Evolutionary conservation across 2,113 vertebrate species (phyloP).

Genomic region (Dromiciops gliroides): DNA sequence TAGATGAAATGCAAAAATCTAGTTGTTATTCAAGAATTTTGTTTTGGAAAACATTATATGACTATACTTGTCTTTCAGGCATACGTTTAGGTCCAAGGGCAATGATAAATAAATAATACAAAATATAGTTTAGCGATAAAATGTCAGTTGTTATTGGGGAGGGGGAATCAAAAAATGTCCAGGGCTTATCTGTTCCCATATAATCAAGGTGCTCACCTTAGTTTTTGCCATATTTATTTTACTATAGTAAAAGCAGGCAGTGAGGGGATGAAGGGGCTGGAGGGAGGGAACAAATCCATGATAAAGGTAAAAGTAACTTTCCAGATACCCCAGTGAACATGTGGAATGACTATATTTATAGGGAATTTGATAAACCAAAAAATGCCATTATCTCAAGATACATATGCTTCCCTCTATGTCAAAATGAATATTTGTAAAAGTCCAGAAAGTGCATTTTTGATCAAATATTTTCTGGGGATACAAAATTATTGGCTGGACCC

Average conservation of each 20-base stretch:
- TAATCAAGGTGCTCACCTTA: background rate
- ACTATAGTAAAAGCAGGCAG: slow-evolving; percentile 10
- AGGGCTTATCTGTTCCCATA: background rate
- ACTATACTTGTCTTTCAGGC: background rate
- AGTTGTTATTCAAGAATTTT: slow-evolving; percentile 1
- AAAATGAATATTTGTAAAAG: background rate
- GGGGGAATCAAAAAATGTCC: background rate
- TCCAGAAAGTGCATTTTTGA: background rate
- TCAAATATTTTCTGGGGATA: background rate
- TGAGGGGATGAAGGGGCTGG: background rate
- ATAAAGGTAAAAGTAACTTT: background rate
- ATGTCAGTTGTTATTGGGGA: background rate
- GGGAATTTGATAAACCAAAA: background rate
- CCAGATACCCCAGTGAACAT: background rate
- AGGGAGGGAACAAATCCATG: background rate
- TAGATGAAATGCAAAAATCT: background rate
- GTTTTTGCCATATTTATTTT: slow-evolving; percentile 1
- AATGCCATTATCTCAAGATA: background rate
- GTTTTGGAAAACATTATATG: background rate
- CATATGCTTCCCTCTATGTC: background rate
- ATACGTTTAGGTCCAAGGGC: background rate
- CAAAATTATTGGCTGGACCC: background rate
- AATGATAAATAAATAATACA: slow-evolving; percentile 7
- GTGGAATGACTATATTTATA: background rate
- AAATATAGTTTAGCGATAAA: slow-evolving; percentile 9